These are phyloP conservation scores for Hydropotes inermis DNA, from an alignment of 2,113 vertebrate species.

Conservation along the genomic window DNA sequence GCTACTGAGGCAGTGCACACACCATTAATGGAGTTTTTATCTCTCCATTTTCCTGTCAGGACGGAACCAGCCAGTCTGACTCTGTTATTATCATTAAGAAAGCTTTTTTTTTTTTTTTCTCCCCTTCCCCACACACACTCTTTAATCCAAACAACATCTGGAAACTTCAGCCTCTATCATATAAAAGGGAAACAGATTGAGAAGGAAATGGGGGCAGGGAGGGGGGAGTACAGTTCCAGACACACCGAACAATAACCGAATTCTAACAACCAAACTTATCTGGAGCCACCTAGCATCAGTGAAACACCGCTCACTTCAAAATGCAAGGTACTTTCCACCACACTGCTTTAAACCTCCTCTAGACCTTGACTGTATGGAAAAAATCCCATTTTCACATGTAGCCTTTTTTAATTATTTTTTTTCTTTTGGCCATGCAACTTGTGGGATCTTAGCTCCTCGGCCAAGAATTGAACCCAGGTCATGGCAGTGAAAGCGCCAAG, in stretches of 20 bases:
- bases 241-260: constrained; percentile 48
- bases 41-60: constrained; percentile 80
- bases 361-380: not conserved
- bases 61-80: constrained; percentile 81
- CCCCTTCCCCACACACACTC: constrained; percentile 56
- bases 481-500: not conserved
- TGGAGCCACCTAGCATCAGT: not conserved
- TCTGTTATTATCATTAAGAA: constrained; percentile 81
- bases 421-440: not conserved
- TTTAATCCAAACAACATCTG: constrained; percentile 86
- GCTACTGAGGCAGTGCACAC: constrained; percentile 60
- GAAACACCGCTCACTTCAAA: not conserved
- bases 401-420: not conserved
- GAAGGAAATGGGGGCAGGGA: constrained; percentile 30
- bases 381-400: not conserved
- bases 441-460: not conserved
- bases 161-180: constrained; percentile 75
- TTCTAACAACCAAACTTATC: not conserved
- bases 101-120: constrained; percentile 71
- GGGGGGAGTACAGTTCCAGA: constrained; percentile 6
- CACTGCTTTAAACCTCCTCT: not conserved
- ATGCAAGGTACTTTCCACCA: not conserved
- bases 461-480: not conserved
- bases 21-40: constrained; percentile 79
- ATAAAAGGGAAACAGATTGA: constrained; percentile 69